These are phyloP conservation scores for Mamestra brassicae DNA, from an alignment of 2,888 invertebrate genomes.

Conservation along the genomic window DNA sequence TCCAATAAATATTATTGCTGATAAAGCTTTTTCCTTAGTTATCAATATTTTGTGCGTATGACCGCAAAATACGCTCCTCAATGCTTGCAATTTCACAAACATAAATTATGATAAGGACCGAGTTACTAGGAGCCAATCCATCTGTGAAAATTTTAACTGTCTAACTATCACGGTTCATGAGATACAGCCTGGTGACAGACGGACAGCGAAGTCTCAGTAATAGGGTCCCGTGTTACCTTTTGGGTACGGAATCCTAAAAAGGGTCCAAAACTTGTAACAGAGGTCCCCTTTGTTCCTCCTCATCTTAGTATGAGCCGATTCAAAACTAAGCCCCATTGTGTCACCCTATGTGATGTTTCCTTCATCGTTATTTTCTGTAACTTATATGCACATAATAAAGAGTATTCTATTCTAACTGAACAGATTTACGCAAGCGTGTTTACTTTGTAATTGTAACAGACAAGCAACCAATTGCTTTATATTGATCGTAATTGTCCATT, in stretches of 20 bases:
- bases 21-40: constrained; percentile 29
- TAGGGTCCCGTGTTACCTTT: no score
- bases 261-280: no score
- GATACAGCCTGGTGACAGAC: no score
- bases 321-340: no score
- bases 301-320: not conserved
- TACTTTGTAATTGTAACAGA: constrained; percentile 29
- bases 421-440: constrained; percentile 9
- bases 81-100: not conserved
- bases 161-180: no score
- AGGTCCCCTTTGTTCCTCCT: no score
- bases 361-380: no score
- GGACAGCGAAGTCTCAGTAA: no score
- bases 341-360: no score
- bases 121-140: not conserved
- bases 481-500: constrained; percentile 49
- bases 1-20: constrained; percentile 33
- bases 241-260: no score
- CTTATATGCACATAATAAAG: no score
- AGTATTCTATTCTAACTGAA: not conserved
- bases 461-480: constrained; percentile 20
- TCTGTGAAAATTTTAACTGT: no score
- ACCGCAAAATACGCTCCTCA: not conserved
- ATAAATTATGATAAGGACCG: not conserved
- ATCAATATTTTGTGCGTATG: constrained; percentile 17